Base-by-base conservation (phyloP, 2,888 invertebrate genomes). In the Troides helena region DNA sequence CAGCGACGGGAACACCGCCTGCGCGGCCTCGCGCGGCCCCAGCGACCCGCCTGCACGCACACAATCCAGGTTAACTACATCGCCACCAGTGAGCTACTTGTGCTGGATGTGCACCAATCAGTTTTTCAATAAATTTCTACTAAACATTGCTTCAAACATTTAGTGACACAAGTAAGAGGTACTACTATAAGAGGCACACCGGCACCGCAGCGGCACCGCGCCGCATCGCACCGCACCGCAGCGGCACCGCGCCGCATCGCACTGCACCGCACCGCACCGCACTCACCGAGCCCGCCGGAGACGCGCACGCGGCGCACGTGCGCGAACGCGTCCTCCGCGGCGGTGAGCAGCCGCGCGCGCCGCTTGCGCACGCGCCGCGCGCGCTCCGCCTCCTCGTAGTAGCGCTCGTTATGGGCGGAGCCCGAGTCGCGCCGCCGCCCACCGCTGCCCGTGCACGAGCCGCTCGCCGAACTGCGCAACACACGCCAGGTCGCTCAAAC, bases 301-400 rank as follows among this genome's bases (percentile, higher is more conserved):
- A 88, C 82, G 0, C 93, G 91, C 73, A 98, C 94, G 56, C 99
- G 94, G 80, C 98, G 96, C 74, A 99, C 98, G 83, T 99, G 99
- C 17, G 99, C 98, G 87, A 99, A 99, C 0, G 99, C 99, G 83
- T 99, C 99, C 87, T 99, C 99, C 0, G 99, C 97, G 0, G 99
- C 98, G 1, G 97, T 96, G 68, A 99, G 95, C 58, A 99, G 93
- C 25, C 99, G 93, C 5, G 99, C 98, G 71, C 96, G 94, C 0
- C 99, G 93, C 87, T 99, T 99, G 80, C 97, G 95, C 69, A 99
- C 98, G 69, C 99, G 94, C 6, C 98, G 93, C 82, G 98, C 98
- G 79, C 98, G 98, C 88, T 99, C 99, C 81, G 98, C 97, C 88
- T 99, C 99, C 86, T 99, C 99, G 88, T 99, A 99, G 89, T 99